Evolutionary conservation across 2,888 invertebrate species (phyloP).

Genomic region (Phalera bucephala): DNA sequence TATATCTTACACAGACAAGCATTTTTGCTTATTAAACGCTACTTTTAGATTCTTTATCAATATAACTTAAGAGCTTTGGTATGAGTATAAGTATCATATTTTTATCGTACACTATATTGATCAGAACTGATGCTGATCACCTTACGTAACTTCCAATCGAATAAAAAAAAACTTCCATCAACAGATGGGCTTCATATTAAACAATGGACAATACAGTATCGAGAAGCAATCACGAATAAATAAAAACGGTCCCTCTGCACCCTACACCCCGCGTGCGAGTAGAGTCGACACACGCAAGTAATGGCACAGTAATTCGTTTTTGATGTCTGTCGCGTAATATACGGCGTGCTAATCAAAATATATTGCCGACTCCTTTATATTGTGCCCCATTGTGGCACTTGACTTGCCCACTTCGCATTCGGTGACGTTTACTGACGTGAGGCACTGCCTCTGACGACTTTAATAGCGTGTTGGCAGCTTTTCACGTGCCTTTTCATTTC

Average conservation of each 20-base stretch:
- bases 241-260: conserved; percentile 36
- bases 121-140: too few relatives aligned
- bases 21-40: too few relatives aligned
- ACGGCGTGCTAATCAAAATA: conserved; percentile 61
- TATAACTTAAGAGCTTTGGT: too few relatives aligned
- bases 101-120: too few relatives aligned
- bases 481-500: conserved; percentile 26
- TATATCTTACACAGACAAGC: too few relatives aligned
- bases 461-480: conserved; percentile 28
- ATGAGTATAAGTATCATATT: too few relatives aligned
- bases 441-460: conserved; percentile 31
- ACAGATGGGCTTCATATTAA: background rate
- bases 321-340: conserved; percentile 57
- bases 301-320: conserved; percentile 60
- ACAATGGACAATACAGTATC: conserved; percentile 25
- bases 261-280: conserved; percentile 45
- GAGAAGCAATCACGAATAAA: conserved; percentile 33
- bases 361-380: conserved; percentile 52
- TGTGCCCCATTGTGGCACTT: conserved; percentile 40
- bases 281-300: conserved; percentile 46
- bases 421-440: conserved; percentile 28
- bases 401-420: conserved; percentile 20
- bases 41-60: too few relatives aligned
- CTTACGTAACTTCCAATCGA: too few relatives aligned
- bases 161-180: too few relatives aligned